Conservation (phyloP, 1,140 invertebrate species). For the Brachystomella parvula region DNA sequence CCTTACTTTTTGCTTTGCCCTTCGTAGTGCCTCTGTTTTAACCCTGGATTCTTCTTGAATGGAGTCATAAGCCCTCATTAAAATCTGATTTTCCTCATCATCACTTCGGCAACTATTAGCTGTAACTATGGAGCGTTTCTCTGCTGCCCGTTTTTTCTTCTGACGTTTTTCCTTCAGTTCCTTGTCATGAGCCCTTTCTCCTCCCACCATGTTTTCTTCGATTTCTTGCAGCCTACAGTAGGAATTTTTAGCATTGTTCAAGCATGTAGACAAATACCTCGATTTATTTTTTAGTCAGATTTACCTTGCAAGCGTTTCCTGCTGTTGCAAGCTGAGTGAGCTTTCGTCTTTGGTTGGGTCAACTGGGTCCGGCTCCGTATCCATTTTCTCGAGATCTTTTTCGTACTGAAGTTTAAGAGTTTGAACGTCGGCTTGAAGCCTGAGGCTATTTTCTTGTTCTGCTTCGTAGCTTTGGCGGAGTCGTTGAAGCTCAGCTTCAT, state of each 20-base stretch:
- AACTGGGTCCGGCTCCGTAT: not conserved
- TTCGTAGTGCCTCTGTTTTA: constrained; percentile 62
- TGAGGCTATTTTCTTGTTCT: constrained; percentile 52
- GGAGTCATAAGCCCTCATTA: constrained; percentile 62
- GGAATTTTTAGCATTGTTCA: constrained; percentile 1
- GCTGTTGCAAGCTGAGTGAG: constrained; percentile 42
- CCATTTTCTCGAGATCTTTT: constrained; percentile 43
- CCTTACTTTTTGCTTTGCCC: constrained; percentile 57
- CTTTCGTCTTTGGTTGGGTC: not conserved
- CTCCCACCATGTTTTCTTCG: constrained; percentile 67
- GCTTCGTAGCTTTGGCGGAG: constrained; percentile 50
- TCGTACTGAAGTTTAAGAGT: constrained; percentile 53
- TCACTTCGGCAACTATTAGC: constrained; percentile 55
- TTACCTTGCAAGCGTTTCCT: constrained; percentile 39
- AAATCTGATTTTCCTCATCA: constrained; percentile 58
- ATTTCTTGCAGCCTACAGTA: constrained; percentile 55
- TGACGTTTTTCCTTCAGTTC: constrained; percentile 60
- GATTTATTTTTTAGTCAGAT: constrained; percentile 1
- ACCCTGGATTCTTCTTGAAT: constrained; percentile 66
- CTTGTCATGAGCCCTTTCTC: constrained; percentile 64
- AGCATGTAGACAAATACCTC: not conserved
- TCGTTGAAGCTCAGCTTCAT: constrained; percentile 47
- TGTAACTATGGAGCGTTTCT: constrained; percentile 53
- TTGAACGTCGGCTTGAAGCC: constrained; percentile 52
- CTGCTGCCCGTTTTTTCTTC: constrained; percentile 59